phyloP scores from a whole-genome alignment of 2,113 vertebrate species.

The Catharus minimus region DNA sequence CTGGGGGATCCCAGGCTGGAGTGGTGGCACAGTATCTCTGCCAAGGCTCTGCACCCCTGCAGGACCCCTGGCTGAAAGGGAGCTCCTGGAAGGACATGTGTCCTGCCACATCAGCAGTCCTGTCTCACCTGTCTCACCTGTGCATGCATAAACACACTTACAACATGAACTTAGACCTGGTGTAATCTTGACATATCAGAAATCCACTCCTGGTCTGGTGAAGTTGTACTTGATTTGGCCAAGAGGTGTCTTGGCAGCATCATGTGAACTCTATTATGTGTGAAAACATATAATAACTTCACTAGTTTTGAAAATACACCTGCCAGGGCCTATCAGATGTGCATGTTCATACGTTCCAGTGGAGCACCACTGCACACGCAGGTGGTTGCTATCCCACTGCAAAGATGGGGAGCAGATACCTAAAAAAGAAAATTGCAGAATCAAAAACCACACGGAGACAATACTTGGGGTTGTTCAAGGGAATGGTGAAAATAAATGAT shows the following conservation, averaged over 20 bases:
- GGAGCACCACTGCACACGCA: not conserved
- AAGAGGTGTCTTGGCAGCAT: not conserved
- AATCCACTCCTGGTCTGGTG: not conserved
- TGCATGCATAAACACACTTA: not conserved
- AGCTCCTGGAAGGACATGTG: accelerated
- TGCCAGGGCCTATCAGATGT: not conserved
- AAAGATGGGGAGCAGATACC: not conserved
- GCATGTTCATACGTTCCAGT: not conserved
- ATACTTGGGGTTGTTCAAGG: not conserved
- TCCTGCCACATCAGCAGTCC: accelerated
- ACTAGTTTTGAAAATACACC: not conserved
- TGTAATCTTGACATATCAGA: not conserved
- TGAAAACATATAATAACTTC: not conserved
- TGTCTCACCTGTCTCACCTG: not conserved
- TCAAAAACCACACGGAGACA: not conserved
- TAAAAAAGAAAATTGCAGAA: not conserved
- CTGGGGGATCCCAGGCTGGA: not conserved
- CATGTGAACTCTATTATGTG: not conserved
- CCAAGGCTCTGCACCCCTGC: not conserved
- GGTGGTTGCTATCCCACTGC: not conserved
- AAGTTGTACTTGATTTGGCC: not conserved
- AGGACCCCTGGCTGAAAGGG: not conserved
- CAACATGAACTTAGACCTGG: accelerated
- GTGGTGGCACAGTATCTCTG: not conserved
- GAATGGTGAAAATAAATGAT: not conserved